phyloP scores from a whole-genome alignment of 2,113 vertebrate species.

The Petrocephalus microphthalmus region DNA sequence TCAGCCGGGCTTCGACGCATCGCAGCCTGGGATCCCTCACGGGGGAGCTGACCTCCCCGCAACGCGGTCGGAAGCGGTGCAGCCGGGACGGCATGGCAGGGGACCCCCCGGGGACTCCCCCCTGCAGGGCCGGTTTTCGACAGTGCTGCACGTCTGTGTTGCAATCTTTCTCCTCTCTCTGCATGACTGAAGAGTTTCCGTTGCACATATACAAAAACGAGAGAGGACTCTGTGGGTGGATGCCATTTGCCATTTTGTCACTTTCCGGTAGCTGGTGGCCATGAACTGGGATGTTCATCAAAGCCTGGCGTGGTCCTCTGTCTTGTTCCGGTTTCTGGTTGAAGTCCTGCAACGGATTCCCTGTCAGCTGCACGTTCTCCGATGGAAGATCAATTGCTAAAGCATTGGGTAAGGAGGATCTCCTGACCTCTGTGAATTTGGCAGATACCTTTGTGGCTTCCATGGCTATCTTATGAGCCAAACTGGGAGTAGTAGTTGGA shows the following conservation, averaged over 20 bases:
- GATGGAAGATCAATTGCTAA: constrained; percentile 28
- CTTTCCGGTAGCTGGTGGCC: constrained; percentile 42
- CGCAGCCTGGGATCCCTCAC: constrained; percentile 55
- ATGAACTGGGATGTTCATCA: constrained; percentile 68
- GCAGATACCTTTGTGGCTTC: constrained; percentile 54
- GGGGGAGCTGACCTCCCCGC: constrained; percentile 54
- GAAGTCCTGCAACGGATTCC: constrained; percentile 19
- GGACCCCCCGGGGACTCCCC: constrained; percentile 34
- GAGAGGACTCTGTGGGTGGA: constrained; percentile 38
- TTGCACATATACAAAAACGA: constrained; percentile 26
- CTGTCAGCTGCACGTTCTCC: constrained; percentile 21
- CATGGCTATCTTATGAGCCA: constrained; percentile 48
- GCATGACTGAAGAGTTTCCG: constrained; percentile 28
- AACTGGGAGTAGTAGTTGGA: constrained; percentile 51
- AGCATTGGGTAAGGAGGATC: constrained; percentile 45
- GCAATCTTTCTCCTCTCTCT: constrained; percentile 9
- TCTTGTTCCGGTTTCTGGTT: constrained; percentile 38
- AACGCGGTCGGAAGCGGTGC: constrained; percentile 45
- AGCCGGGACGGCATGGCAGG: constrained; percentile 50
- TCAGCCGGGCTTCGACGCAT: constrained; percentile 42
- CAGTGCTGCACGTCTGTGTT: background rate
- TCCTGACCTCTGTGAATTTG: constrained; percentile 45
- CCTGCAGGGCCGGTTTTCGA: constrained; percentile 6
- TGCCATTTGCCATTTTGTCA: constrained; percentile 31
- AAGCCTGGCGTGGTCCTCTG: constrained; percentile 33